A percentile compares a stretch with the other conserved stretches of the same genome.
Conservation (phyloP, 2,113 vertebrate genomes). For the Sarotherodon lohbergeri region DNA sequence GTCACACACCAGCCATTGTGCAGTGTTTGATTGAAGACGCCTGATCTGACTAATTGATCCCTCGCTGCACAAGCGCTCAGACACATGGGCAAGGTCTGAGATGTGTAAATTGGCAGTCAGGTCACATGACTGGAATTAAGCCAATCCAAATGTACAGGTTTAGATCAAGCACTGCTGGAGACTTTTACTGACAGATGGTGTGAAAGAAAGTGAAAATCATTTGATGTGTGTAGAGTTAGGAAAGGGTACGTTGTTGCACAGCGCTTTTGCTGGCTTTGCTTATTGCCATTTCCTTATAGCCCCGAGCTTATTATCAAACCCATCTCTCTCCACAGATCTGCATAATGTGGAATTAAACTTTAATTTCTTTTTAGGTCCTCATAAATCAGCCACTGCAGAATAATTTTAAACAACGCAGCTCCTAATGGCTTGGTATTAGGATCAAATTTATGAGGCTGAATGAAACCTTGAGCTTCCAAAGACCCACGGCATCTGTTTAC, state of each 20-base stretch:
- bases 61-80: constrained; percentile 30
- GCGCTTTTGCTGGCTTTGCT: neutral
- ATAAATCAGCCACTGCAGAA: neutral
- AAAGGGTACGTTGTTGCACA: neutral
- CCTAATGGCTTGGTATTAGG: constrained; percentile 7
- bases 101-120: constrained; percentile 39
- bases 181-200: constrained; percentile 78
- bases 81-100: constrained; percentile 2
- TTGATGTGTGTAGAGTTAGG: neutral
- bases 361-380: neutral
- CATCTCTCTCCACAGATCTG: neutral
- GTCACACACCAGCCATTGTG: constrained; percentile 51
- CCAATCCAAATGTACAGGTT: constrained; percentile 71
- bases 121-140: constrained; percentile 29
- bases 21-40: constrained; percentile 47
- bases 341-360: neutral
- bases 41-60: constrained; percentile 62
- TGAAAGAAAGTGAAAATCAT: neutral
- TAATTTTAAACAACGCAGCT: neutral
- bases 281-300: neutral
- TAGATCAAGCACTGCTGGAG: constrained; percentile 73
- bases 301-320: neutral
- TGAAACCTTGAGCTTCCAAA: constrained; percentile 45
- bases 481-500: neutral
- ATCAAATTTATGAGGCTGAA: constrained; percentile 5